These are phyloP conservation scores for Rhabditoides inermis DNA, from an alignment of 2,888 invertebrate species.

Conservation along the genomic window DNA sequence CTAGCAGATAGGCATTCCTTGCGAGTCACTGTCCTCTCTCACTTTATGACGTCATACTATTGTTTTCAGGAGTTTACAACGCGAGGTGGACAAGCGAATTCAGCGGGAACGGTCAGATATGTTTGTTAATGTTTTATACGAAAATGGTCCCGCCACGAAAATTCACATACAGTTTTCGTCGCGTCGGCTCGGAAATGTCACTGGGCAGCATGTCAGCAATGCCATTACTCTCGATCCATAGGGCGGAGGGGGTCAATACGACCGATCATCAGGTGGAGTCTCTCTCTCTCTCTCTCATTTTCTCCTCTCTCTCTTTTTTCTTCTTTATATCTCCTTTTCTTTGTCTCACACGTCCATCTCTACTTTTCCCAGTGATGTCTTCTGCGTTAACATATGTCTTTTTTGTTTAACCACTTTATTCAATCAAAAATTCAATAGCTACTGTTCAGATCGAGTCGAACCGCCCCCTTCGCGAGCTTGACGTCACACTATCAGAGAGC, in stretches of 20 bases:
- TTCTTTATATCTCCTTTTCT: too few species aligned
- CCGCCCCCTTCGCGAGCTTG: slow-evolving; percentile 20
- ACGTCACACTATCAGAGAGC: slow-evolving; percentile 21
- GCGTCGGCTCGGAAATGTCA: slow-evolving; percentile 34
- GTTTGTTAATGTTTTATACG: neutral
- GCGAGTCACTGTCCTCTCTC: too few species aligned
- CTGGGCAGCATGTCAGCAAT: slow-evolving; percentile 20
- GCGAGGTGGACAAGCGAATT: slow-evolving; percentile 19
- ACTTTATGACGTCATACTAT: neutral
- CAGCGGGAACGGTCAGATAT: slow-evolving; percentile 16
- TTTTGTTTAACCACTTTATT: neutral
- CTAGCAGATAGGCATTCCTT: too few species aligned
- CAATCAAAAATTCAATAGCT: too few species aligned
- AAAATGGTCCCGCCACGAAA: neutral
- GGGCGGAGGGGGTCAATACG: slow-evolving; percentile 13
- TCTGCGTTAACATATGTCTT: neutral
- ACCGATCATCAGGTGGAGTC: slow-evolving; percentile 24
- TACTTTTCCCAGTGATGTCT: too few species aligned
- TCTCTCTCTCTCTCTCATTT: neutral
- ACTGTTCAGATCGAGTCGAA: slow-evolving; percentile 28
- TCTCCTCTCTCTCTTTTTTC: too few species aligned
- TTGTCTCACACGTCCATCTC: too few species aligned
- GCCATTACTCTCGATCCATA: slow-evolving; percentile 22
- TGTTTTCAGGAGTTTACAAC: slow-evolving; percentile 22
- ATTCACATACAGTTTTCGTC: slow-evolving; percentile 13